A percentile compares a stretch with the other conserved stretches of the same genome.
phyloP scores from a whole-genome alignment of 2,113 vertebrate genomes.

The Leucosticte australis region DNA sequence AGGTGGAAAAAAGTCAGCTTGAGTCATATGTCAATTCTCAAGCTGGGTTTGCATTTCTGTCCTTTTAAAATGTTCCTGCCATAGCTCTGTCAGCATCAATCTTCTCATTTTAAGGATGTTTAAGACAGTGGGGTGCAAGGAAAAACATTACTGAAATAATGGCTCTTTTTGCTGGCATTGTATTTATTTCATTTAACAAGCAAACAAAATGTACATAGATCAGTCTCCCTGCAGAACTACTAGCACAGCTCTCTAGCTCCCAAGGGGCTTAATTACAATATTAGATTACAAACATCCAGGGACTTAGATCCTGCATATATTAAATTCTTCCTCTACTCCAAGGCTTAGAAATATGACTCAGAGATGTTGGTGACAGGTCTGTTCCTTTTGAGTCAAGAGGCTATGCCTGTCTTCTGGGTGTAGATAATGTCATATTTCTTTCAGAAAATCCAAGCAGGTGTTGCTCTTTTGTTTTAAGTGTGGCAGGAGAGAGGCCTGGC shows the following conservation, averaged over 20 bases:
- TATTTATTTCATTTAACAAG: not conserved
- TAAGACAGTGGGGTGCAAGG: not conserved
- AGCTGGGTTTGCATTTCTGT: not conserved
- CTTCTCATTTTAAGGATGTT: not conserved
- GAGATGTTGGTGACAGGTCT: not conserved
- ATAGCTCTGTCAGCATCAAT: not conserved
- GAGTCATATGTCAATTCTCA: not conserved
- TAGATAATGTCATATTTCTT: not conserved
- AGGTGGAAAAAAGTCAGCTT: not conserved
- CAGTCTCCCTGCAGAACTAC: not conserved
- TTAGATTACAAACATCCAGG: not conserved
- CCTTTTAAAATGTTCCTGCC: not conserved
- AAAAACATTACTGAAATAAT: not conserved
- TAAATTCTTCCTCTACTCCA: not conserved
- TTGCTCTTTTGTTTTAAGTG: not conserved
- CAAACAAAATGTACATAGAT: not conserved
- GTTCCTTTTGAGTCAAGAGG: not conserved
- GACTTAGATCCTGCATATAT: not conserved
- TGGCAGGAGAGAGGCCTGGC: not conserved
- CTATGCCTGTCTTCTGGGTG: not conserved
- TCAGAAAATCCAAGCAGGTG: not conserved
- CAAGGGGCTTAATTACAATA: not conserved
- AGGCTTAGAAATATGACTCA: not conserved
- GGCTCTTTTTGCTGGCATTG: not conserved
- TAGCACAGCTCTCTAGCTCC: not conserved